phyloP scores from a whole-genome alignment of 2,888 invertebrate genomes.

The Drosophila antonietae region DNA sequence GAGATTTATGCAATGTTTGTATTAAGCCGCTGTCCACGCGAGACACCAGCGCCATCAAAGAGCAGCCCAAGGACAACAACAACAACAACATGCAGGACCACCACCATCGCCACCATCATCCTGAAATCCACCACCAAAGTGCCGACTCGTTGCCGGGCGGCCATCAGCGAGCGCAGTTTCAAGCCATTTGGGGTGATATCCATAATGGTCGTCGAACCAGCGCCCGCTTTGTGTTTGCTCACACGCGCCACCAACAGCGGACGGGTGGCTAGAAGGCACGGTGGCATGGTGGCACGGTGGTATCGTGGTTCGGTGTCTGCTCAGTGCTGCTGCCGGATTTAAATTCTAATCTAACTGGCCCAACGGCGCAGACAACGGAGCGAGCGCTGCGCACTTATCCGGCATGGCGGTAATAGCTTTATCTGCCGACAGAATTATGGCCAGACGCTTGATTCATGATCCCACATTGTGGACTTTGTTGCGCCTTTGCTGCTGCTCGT shows the following conservation, averaged over 20 bases:
- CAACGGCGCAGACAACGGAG: slow-evolving; percentile 50
- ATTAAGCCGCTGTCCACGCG: slow-evolving; percentile 75
- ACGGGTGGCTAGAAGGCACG: slow-evolving; percentile 18
- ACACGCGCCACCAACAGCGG: slow-evolving; percentile 47
- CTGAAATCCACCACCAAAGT: slow-evolving; percentile 51
- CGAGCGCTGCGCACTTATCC: slow-evolving; percentile 72
- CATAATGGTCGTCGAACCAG: slow-evolving; percentile 74
- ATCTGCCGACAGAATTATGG: slow-evolving; percentile 84
- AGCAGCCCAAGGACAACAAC: slow-evolving; percentile 26
- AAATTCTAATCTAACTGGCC: slow-evolving; percentile 75
- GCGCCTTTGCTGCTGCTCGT: slow-evolving; percentile 40
- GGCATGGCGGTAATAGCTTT: slow-evolving; percentile 83
- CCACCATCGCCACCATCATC: slow-evolving; percentile 5
- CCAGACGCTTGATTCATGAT: slow-evolving; percentile 82
- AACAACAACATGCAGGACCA: background rate
- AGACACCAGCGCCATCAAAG: slow-evolving; percentile 34
- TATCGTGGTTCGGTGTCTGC: slow-evolving; percentile 16
- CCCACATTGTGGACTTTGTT: slow-evolving; percentile 56
- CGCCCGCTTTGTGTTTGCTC: slow-evolving; percentile 58
- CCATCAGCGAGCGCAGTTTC: slow-evolving; percentile 53
- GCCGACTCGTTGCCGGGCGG: slow-evolving; percentile 22
- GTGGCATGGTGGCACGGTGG: slow-evolving; percentile 6
- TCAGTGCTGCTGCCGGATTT: slow-evolving; percentile 56
- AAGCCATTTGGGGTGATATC: slow-evolving; percentile 78
- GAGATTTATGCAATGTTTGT: slow-evolving; percentile 83